Evolutionary conservation across 2,797 vertebrate species (phyloP).

Genomic region (Pogonophryne albipinna): DNA sequence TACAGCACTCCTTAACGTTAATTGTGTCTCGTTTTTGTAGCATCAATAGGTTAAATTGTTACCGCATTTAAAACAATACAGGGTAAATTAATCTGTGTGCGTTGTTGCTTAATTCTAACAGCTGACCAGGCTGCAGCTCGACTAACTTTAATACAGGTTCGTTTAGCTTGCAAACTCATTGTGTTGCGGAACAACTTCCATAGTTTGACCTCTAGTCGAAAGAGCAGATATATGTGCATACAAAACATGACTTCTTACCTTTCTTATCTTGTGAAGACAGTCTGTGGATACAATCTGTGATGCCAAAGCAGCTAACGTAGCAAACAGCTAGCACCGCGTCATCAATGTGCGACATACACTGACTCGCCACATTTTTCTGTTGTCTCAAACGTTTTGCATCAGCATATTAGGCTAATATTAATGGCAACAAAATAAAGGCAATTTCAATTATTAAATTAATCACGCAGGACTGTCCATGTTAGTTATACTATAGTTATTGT

Average conservation of each 20-base stretch:
- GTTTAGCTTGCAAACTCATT: not conserved
- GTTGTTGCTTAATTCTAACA: not conserved
- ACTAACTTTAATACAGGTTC: too few species aligned
- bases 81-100: not conserved
- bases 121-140: not conserved
- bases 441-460: too few species aligned
- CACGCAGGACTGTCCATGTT: too few species aligned
- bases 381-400: not conserved
- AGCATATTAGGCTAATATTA: not conserved
- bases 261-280: not conserved
- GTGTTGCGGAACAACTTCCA: not conserved
- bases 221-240: accelerated
- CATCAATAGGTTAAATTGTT: not conserved
- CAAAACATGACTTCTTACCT: not conserved
- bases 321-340: not conserved
- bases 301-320: too few species aligned
- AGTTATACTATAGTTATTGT: too few species aligned
- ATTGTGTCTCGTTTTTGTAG: not conserved
- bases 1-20: too few species aligned
- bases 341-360: conserved; percentile 44
- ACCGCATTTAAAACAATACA: not conserved
- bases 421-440: too few species aligned
- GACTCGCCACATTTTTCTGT: too few species aligned
- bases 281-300: not conserved
- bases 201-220: accelerated